phyloP scores from a whole-genome alignment of 2,113 vertebrate genomes.

The Eretmodus cyanostictus region DNA sequence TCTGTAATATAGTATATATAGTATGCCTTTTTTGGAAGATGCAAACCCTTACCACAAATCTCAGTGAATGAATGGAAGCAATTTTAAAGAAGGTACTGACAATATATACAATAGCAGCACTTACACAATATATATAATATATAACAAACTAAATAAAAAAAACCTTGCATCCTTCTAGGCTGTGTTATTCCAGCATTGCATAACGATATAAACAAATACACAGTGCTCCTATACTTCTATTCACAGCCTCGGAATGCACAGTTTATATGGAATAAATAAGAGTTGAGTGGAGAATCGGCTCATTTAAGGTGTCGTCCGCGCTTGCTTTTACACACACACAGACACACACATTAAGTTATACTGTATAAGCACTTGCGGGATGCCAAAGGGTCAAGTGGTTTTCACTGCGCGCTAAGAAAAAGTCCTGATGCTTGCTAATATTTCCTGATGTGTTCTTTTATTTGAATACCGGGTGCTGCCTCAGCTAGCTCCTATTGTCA shows the following conservation, averaged over 20 bases:
- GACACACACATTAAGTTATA: not conserved
- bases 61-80: not conserved
- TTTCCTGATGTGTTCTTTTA: conserved; percentile 66
- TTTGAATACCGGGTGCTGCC: conserved; percentile 54
- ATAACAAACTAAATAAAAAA: not conserved
- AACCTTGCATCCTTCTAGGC: not conserved
- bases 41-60: not conserved
- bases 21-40: not conserved
- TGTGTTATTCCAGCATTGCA: not conserved
- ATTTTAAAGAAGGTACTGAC: not conserved
- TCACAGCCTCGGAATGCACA: not conserved
- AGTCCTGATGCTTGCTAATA: conserved; percentile 72
- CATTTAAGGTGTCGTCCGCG: conserved; percentile 69
- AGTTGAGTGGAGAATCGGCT: conserved; percentile 76
- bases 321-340: not conserved
- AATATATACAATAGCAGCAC: not conserved
- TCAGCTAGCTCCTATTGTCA: conserved; percentile 59
- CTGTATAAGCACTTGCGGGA: conserved; percentile 37
- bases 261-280: conserved; percentile 65
- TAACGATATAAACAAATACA: not conserved
- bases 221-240: not conserved
- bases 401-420: conserved; percentile 31
- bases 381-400: conserved; percentile 58
- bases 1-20: not conserved
- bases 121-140: not conserved